Conservation (phyloP, 2,888 invertebrate species). For the Oscheius sp. region DNA sequence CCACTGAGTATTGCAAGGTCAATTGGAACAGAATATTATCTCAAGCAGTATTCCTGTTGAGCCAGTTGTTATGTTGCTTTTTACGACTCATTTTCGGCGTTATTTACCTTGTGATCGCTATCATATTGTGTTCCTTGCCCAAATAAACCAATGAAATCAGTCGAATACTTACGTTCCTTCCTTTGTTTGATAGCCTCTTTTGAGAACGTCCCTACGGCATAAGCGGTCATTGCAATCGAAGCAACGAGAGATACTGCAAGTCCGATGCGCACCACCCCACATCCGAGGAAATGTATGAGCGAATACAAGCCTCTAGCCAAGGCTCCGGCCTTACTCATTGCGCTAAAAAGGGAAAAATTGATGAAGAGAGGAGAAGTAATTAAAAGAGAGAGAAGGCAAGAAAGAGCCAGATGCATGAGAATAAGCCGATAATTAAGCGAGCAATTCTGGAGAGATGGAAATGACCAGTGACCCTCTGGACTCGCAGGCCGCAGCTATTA, state of each 20-base stretch:
- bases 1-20: no score
- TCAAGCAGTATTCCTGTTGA: no score
- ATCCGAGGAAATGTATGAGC: conserved; percentile 53
- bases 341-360: background rate
- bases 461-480: conserved; percentile 28
- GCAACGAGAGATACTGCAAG: conserved; percentile 51
- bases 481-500: conserved; percentile 6
- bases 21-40: no score
- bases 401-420: conserved; percentile 27
- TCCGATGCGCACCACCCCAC: conserved; percentile 46
- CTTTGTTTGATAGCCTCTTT: conserved; percentile 50
- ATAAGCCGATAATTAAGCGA: conserved; percentile 18
- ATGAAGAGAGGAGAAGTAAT: conserved; percentile 21
- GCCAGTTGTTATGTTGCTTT: no score
- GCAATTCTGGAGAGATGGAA: conserved; percentile 28
- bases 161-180: conserved; percentile 52
- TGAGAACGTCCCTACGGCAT: conserved; percentile 57
- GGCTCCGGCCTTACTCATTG: conserved; percentile 62
- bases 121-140: no score
- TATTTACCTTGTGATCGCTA: no score
- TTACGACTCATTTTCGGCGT: no score
- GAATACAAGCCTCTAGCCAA: conserved; percentile 57
- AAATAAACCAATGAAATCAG: no score
- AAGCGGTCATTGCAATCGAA: conserved; percentile 59
- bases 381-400: conserved; percentile 26